Percentiles rank a stretch among this genome's conserved stretches.
These are phyloP conservation scores for Epizoanthus rinbou DNA, from an alignment of 92 coral and sea anemone species.

Conservation along the genomic window DNA sequence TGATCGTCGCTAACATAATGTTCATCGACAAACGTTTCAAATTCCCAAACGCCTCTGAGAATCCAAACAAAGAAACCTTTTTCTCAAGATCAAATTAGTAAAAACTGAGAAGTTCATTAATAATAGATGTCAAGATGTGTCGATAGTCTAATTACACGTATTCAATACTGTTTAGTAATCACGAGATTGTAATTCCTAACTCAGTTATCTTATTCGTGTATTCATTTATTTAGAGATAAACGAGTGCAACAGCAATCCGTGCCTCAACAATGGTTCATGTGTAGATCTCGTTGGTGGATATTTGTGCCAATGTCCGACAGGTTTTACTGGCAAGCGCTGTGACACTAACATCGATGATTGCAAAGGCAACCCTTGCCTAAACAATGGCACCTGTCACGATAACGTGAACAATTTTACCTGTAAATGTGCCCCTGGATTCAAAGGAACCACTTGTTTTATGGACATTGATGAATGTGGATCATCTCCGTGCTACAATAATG, in stretches of 20 bases:
- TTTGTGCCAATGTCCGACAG: slow-evolving; percentile 49
- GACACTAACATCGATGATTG: slow-evolving; percentile 58
- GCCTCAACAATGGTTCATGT: slow-evolving; percentile 54
- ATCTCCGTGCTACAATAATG: slow-evolving; percentile 57
- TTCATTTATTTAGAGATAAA: slow-evolving; percentile 41
- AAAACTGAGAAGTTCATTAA: no score
- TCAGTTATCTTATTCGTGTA: no score
- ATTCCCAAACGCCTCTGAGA: no score
- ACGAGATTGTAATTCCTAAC: neutral
- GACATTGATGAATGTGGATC: slow-evolving; percentile 56
- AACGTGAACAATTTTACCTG: slow-evolving; percentile 55
- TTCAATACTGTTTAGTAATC: neutral
- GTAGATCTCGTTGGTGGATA: slow-evolving; percentile 51
- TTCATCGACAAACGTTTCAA: no score
- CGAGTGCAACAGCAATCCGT: slow-evolving; percentile 63
- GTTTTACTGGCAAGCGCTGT: slow-evolving; percentile 55
- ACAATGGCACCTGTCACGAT: slow-evolving; percentile 69
- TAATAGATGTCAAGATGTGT: no score
- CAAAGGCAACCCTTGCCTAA: slow-evolving; percentile 60
- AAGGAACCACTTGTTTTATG: slow-evolving; percentile 62
- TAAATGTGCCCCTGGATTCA: slow-evolving; percentile 59
- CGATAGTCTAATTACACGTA: no score
- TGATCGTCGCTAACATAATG: no score
- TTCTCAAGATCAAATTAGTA: no score
- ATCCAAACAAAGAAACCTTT: no score